A percentile compares a stretch with the other conserved stretches of the same genome.
These are phyloP conservation scores for Mormyrus hasselquistii DNA, from an alignment of 2,797 vertebrate species.

Conservation along the genomic window DNA sequence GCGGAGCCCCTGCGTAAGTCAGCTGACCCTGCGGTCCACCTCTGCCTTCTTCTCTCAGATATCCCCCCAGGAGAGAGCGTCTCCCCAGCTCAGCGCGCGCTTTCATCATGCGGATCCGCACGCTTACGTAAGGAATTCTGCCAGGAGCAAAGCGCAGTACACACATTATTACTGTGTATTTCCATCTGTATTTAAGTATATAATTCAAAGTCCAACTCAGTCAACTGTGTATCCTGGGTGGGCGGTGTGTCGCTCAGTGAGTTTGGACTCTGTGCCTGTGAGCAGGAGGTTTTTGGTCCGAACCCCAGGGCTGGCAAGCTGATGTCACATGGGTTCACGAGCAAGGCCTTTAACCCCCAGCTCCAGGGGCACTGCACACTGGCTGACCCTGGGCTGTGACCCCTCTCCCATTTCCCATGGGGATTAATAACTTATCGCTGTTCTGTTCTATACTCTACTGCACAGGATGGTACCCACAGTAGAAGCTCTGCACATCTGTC, in stretches of 20 bases:
- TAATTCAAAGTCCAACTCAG: not conserved
- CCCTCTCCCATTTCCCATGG: not conserved
- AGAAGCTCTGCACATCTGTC: not conserved
- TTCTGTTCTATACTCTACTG: not conserved
- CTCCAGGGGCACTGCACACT: not conserved
- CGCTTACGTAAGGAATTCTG: not conserved
- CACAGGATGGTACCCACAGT: not conserved
- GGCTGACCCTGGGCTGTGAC: not conserved
- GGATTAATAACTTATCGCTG: not conserved
- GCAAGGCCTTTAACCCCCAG: not conserved
- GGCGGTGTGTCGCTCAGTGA: not conserved
- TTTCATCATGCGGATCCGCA: not conserved
- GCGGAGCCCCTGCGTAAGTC: not conserved
- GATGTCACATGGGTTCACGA: not conserved
- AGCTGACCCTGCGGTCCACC: not conserved
- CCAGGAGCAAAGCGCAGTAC: not conserved
- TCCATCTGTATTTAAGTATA: not conserved
- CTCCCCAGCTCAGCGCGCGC: not conserved
- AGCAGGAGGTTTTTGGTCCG: not conserved
- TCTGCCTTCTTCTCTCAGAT: not conserved
- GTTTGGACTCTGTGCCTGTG: not conserved
- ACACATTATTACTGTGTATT: not conserved
- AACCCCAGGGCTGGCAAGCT: not conserved
- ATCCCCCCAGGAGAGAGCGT: not conserved
- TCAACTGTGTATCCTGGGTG: not conserved